Percentiles rank a stretch among this genome's conserved stretches.
These are phyloP conservation scores for Casuarius casuarius DNA, from an alignment of 2,113 vertebrate genomes.

Conservation along the genomic window DNA sequence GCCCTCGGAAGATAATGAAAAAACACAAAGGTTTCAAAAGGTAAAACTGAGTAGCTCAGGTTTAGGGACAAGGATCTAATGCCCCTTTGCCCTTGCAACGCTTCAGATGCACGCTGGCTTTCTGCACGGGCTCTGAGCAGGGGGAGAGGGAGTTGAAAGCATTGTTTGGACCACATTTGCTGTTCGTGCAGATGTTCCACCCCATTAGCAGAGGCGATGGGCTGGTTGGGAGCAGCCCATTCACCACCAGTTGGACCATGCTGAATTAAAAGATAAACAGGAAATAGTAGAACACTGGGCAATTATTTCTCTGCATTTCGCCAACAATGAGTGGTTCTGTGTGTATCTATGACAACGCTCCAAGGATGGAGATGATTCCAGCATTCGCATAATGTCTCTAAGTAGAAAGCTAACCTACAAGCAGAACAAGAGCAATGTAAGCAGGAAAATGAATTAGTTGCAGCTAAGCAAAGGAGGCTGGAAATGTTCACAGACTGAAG, in stretches of 20 bases:
- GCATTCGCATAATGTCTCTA: background rate
- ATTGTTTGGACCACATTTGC: background rate
- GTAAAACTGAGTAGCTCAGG: background rate
- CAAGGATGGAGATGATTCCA: background rate
- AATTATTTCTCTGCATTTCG: background rate
- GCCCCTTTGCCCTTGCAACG: background rate
- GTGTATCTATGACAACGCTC: constrained; percentile 56
- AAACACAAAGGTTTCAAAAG: background rate
- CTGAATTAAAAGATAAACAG: constrained; percentile 20
- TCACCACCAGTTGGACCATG: background rate
- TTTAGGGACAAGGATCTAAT: background rate
- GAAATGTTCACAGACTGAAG: background rate
- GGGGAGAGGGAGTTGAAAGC: background rate
- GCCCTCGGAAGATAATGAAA: background rate
- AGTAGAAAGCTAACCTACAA: background rate
- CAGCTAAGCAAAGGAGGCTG: background rate
- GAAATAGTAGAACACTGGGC: constrained; percentile 44
- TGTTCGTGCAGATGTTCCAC: background rate
- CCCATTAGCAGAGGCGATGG: background rate
- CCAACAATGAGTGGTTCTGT: constrained; percentile 2
- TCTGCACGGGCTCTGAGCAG: background rate
- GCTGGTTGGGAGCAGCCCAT: background rate
- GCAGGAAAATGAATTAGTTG: background rate
- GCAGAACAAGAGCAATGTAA: background rate
- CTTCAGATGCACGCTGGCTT: background rate